Evolutionary conservation across 2,113 vertebrate genomes (phyloP), one percentile per base, ranked within the genome.

Genomic region (Calidris pugnax): DNA sequence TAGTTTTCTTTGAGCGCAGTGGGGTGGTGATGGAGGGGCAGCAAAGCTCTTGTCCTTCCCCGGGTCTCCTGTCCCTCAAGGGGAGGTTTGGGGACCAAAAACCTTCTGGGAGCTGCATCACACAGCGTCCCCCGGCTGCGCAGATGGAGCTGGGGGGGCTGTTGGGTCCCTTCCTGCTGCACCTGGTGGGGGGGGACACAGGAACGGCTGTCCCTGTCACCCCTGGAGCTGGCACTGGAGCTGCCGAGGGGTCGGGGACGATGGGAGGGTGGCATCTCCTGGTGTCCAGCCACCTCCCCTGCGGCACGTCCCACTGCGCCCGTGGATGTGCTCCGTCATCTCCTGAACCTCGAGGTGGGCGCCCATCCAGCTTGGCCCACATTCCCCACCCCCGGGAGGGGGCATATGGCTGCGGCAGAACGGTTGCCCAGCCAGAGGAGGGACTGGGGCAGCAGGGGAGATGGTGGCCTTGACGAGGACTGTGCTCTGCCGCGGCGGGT

Each of bases 401-500:
- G 82, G 59, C n/a, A 26, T 21, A 26, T 21, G n/a, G 74, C 73
- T 85, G 90, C 12, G 0, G 59, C 83, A 83, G 9, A 1, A 72
- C 2, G 2, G 18, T 47, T 74, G 28, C 57, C 48, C 62, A 5
- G 79, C 60, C 45, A 21, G 45, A 26, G 14, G 82, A 88, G 72
- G 37, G n/a, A 50, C n/a, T 67, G 4, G 1, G 74, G 63, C 4
- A 0, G 19, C 5, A 0, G 35, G 56, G 71, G 59, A 35, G 50
- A 39, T 32, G 37, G 64, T 75, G 88, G 90, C 82, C 64, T 62
- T 66, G 74, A 33, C 1, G 28, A 83, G 64, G 77, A 87, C 6
- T 6, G 12, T 45, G 56, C 32, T 92, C 2, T 0, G 51, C 41
- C 3, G 1, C 43, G 53, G 9, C 7, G 3, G 16, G 22, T 63